phyloP scores from a whole-genome alignment of 2,113 vertebrate species.

The Cavia aperea region DNA sequence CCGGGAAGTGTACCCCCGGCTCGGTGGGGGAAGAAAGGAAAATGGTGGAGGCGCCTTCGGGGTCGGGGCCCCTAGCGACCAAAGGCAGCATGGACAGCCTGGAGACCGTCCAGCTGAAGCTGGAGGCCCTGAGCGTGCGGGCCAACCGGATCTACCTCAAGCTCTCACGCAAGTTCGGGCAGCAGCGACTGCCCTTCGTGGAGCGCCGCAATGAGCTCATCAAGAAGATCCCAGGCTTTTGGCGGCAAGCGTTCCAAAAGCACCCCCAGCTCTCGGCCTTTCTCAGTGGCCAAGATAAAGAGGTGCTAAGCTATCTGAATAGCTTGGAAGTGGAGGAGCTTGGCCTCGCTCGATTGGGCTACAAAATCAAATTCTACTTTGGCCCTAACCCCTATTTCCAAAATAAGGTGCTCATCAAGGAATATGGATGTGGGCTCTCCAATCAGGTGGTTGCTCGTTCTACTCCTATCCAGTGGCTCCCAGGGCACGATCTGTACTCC shows the following conservation, averaged over 20 bases:
- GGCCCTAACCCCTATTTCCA: conserved; percentile 87
- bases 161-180: conserved; percentile 82
- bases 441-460: conserved; percentile 71
- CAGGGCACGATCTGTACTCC: conserved; percentile 62
- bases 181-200: conserved; percentile 82
- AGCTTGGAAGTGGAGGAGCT: conserved; percentile 88
- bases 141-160: conserved; percentile 84
- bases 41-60: not conserved
- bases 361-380: conserved; percentile 89
- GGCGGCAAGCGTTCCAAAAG: conserved; percentile 89
- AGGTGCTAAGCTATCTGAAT: conserved; percentile 87
- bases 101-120: conserved; percentile 85
- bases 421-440: conserved; percentile 79
- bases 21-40: conserved; percentile 16
- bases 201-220: conserved; percentile 85
- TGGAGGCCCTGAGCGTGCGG: conserved; percentile 85
- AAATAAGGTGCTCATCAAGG: conserved; percentile 89
- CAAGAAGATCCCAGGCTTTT: conserved; percentile 86
- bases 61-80: conserved; percentile 57
- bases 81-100: conserved; percentile 83
- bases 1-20: not conserved
- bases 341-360: conserved; percentile 84
- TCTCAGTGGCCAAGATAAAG: conserved; percentile 86
- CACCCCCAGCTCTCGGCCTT: conserved; percentile 88
- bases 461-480: conserved; percentile 73